These are phyloP conservation scores for Artemia franciscana DNA, from an alignment of 1,140 invertebrate genomes.

Conservation along the genomic window DNA sequence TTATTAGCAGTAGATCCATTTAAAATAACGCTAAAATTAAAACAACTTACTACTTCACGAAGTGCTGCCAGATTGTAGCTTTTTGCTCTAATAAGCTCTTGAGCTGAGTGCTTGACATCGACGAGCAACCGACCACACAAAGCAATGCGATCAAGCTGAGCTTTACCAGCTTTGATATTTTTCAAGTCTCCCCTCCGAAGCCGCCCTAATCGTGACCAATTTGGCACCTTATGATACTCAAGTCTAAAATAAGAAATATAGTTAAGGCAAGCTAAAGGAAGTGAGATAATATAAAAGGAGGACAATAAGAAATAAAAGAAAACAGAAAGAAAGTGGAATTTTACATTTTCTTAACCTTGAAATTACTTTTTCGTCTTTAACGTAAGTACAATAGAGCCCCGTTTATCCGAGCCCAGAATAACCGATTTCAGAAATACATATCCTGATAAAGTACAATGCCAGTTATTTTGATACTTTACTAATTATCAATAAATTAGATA, in stretches of 20 bases:
- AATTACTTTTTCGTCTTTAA: too few relatives aligned
- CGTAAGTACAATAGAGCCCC: too few relatives aligned
- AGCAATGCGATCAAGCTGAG: constrained; percentile 1
- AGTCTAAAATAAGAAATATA: constrained; percentile 20
- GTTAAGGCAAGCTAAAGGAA: background rate
- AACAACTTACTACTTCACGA: constrained; percentile 30
- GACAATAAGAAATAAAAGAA: background rate
- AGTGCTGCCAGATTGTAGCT: constrained; percentile 77
- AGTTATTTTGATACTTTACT: too few relatives aligned
- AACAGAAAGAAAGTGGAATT: background rate
- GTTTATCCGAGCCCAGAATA: too few relatives aligned
- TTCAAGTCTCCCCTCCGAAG: constrained; percentile 41
- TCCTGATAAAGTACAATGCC: too few relatives aligned
- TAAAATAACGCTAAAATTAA: too few relatives aligned
- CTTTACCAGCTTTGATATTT: constrained; percentile 15
- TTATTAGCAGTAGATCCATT: too few relatives aligned
- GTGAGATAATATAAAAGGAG: background rate
- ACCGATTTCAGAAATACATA: too few relatives aligned
- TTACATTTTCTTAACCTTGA: too few relatives aligned
- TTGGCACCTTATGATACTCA: constrained; percentile 39
- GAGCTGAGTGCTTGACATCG: constrained; percentile 76
- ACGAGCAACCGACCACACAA: constrained; percentile 58
- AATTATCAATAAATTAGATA: too few relatives aligned
- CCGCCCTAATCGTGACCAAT: constrained; percentile 75
- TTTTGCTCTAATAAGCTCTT: constrained; percentile 69